Evolutionary conservation across 2,888 invertebrate genomes (phyloP), one percentile per base, ranked within the genome.

Genomic region (Leptopilina syphax): DNA sequence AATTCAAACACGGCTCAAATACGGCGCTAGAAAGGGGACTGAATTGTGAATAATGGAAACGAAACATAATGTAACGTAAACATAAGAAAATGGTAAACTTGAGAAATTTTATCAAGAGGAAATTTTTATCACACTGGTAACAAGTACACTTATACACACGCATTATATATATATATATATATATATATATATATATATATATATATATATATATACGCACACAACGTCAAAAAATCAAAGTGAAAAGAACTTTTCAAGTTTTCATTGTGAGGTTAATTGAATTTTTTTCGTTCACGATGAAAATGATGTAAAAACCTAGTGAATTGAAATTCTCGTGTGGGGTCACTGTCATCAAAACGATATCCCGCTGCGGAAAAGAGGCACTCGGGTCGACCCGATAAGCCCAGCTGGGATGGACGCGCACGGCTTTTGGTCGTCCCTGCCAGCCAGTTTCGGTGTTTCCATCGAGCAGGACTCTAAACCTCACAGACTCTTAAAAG

Each of bases 401-500:
- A 73, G 73, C 73, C 54, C 73, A 73, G 73, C 73, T 73, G 73
- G 73, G 73, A 73, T 73, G 73, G 73, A 73, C 81, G 81, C 80
- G 78, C 81, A 68, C 78, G 76, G 82, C 76, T 54, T 70, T n/a
- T 65, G 13, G 34, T 67, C 70, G 65, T 65, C 13, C 65, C 65
- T 65, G 47, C 47, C 68, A 68, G 50, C 68, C 57, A 73, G 73
- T 73, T 73, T 73, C 73, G 54, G 73, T 57, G 54, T 34, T 24
- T 60, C 79, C 77, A 24, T 63, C 76, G 13, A 50, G 63, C 34
- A 27, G 57, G 70, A 70, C 70, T 79, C 65, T 63, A 86, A 82
- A 88, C 87, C 88, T 87, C 86, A 67, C 86, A 87, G 87, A 87
- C 83, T 85, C 85, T 85, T 84, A 86, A 78, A 83, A 84, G 88